Evolutionary conservation across 2,797 vertebrate genomes (phyloP).

Genomic region (Sebastes taczanowskii): DNA sequence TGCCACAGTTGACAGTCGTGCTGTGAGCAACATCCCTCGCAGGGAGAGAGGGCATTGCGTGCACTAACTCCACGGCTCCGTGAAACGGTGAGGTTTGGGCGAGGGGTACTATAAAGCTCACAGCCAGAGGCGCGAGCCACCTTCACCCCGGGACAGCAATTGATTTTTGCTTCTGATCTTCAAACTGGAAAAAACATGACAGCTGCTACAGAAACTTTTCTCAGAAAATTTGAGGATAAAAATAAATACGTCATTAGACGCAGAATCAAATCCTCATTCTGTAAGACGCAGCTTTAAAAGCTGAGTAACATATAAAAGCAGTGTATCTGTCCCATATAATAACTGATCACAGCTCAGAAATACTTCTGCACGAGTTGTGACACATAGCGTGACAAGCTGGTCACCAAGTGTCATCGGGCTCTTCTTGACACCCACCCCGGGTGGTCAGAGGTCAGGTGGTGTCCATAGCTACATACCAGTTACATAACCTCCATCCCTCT

Average conservation of each 20-base stretch:
- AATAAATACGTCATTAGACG: fast-evolving
- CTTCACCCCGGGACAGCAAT: fast-evolving
- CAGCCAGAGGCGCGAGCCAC: too few relatives aligned
- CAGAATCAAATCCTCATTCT: too few relatives aligned
- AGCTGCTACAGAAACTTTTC: not conserved
- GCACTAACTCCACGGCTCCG: too few relatives aligned
- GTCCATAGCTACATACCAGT: conserved; percentile 29
- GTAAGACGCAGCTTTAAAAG: too few relatives aligned
- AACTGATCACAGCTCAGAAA: not conserved
- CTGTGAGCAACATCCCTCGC: too few relatives aligned
- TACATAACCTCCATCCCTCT: conserved; percentile 26
- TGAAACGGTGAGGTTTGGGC: too few relatives aligned
- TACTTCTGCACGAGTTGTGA: not conserved
- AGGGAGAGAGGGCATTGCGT: too few relatives aligned
- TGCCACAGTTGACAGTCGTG: too few relatives aligned
- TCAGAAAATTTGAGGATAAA: not conserved
- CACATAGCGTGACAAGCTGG: not conserved
- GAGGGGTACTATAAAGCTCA: too few relatives aligned
- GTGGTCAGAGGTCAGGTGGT: conserved; percentile 49
- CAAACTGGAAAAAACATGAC: not conserved
- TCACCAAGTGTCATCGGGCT: not conserved
- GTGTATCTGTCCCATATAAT: fast-evolving
- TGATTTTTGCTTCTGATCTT: too few relatives aligned
- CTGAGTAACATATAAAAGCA: not conserved
- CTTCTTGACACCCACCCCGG: not conserved